phyloP scores from a whole-genome alignment of 2,797 vertebrate genomes.

The Sparus aurata region DNA sequence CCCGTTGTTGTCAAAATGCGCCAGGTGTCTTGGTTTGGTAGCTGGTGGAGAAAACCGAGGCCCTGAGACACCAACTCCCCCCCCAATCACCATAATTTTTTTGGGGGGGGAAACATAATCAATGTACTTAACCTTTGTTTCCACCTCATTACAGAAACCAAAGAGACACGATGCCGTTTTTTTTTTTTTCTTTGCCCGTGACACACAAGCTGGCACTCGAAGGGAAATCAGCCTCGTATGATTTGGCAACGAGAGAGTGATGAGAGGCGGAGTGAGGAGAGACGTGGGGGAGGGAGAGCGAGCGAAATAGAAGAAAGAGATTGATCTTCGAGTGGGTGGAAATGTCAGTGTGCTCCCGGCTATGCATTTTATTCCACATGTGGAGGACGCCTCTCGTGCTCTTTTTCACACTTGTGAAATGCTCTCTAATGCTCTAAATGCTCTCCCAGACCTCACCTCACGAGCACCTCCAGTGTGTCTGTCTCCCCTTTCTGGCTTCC shows the following conservation, averaged over 20 bases:
- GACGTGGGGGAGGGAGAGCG: conserved; percentile 19
- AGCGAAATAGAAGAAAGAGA: conserved; percentile 56
- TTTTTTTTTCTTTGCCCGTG: no score
- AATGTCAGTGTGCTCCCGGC: conserved; percentile 73
- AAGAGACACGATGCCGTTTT: conserved; percentile 53
- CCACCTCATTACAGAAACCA: conserved; percentile 62
- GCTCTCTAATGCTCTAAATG: no score
- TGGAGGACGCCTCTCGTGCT: conserved; percentile 66
- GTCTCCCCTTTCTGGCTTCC: background rate
- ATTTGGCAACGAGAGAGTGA: conserved; percentile 64
- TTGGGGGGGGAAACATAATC: conserved; percentile 31
- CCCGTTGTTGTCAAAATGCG: conserved; percentile 31
- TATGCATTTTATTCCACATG: conserved; percentile 65
- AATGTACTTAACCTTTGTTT: conserved; percentile 63
- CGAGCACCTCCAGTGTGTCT: conserved; percentile 1
- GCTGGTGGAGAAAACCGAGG: conserved; percentile 13
- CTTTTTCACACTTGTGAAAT: conserved; percentile 61
- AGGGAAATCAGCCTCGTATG: conserved; percentile 62
- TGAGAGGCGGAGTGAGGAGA: conserved; percentile 46
- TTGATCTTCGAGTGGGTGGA: conserved; percentile 80
- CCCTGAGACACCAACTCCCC: background rate
- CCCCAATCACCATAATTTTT: background rate
- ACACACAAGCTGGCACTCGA: conserved; percentile 68
- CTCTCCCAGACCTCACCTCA: conserved; percentile 47
- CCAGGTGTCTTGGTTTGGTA: conserved; percentile 51